Evolutionary conservation across 23 tunicate species (phyloP).

Genomic region (Diplosoma virens): DNA sequence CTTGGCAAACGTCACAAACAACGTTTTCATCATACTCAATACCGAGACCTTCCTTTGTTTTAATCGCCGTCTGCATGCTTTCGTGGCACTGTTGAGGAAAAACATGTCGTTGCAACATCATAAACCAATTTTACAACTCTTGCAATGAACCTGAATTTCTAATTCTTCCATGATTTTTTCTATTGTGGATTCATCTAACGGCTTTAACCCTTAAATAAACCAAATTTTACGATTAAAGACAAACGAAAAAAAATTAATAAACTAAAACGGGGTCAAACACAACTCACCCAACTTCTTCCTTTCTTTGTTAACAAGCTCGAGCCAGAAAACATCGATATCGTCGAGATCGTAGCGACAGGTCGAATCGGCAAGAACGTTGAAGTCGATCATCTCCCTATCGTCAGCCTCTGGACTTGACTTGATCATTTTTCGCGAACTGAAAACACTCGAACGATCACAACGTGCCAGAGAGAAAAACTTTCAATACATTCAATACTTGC

Average conservation of each 20-base stretch:
- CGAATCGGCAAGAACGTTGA: slow-evolving; percentile 69
- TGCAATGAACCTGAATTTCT: slow-evolving; percentile 75
- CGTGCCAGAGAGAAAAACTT: too few relatives aligned
- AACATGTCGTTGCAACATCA: too few relatives aligned
- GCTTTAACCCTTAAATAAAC: slow-evolving; percentile 36
- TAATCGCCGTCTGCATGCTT: slow-evolving; percentile 74
- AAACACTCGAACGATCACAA: too few relatives aligned
- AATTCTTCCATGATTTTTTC: slow-evolving; percentile 94
- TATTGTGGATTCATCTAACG: slow-evolving; percentile 81
- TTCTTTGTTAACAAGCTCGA: slow-evolving; percentile 63
- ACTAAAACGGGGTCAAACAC: background rate
- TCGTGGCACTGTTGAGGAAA: slow-evolving; percentile 65
- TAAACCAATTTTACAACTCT: too few relatives aligned
- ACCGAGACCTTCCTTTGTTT: slow-evolving; percentile 84
- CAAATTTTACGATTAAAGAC: background rate
- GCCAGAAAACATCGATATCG: slow-evolving; percentile 80
- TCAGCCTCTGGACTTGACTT: slow-evolving; percentile 72
- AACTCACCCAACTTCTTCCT: slow-evolving; percentile 43
- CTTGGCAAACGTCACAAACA: slow-evolving; percentile 88
- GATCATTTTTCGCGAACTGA: slow-evolving; percentile 73
- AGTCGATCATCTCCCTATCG: slow-evolving; percentile 66
- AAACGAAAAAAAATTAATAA: background rate
- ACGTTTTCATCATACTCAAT: slow-evolving; percentile 91
- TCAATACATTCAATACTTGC: too few relatives aligned
- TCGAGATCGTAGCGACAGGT: slow-evolving; percentile 88